A percentile compares a stretch with the other conserved stretches of the same genome.
Evolutionary conservation across 2,797 vertebrate species (phyloP).

Genomic region (Pseudopleuronectes americanus): DNA sequence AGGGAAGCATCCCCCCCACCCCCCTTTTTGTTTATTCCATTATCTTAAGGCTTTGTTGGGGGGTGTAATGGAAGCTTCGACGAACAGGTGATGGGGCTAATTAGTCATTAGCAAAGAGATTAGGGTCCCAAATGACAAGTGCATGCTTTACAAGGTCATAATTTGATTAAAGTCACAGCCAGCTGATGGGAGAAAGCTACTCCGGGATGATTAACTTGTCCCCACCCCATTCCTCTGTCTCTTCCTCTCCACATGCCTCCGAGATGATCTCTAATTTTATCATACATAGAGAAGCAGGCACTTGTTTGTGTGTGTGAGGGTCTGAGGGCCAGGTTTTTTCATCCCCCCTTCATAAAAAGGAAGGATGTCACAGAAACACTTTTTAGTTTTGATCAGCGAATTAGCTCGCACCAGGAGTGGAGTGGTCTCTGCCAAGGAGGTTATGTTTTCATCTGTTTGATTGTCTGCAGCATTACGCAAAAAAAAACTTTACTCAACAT

Average conservation of each 20-base stretch:
- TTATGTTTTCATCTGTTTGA: too few relatives aligned
- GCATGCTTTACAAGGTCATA: slow-evolving; percentile 88
- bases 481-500: too few relatives aligned
- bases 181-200: slow-evolving; percentile 83
- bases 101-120: slow-evolving; percentile 87
- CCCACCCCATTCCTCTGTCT: slow-evolving; percentile 49
- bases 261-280: slow-evolving; percentile 69
- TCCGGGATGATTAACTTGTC: slow-evolving; percentile 82
- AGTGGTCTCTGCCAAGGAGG: too few relatives aligned
- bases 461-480: too few relatives aligned
- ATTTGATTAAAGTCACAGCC: slow-evolving; percentile 87
- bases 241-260: slow-evolving; percentile 59
- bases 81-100: slow-evolving; percentile 87
- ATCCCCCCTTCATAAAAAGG: too few relatives aligned
- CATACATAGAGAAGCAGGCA: slow-evolving; percentile 53
- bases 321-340: background rate
- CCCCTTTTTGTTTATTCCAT: slow-evolving; percentile 79
- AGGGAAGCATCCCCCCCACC: slow-evolving; percentile 35
- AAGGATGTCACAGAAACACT: too few relatives aligned
- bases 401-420: too few relatives aligned
- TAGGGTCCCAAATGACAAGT: slow-evolving; percentile 85
- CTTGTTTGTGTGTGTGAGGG: slow-evolving; percentile 57
- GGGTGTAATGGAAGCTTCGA: slow-evolving; percentile 82
- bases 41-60: slow-evolving; percentile 80
- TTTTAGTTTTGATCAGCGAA: too few relatives aligned